Percentiles rank a stretch among this genome's conserved stretches.
Evolutionary conservation across 2,797 vertebrate genomes (phyloP).

Genomic region (Parotocinclus haroldoi): DNA sequence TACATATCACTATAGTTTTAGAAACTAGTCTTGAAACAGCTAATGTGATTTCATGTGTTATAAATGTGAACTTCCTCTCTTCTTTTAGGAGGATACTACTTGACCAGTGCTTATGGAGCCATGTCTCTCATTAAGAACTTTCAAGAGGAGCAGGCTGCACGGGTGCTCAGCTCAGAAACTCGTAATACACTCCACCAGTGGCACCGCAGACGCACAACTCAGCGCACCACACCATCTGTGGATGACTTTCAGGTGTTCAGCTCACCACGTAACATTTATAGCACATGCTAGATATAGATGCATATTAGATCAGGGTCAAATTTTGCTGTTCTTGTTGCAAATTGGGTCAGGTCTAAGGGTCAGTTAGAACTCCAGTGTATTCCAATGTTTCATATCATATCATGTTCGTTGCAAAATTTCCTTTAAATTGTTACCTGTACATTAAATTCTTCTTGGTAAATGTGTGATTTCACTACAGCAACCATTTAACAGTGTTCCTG

Average conservation of each 20-base stretch:
- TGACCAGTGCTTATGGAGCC: conserved; percentile 94
- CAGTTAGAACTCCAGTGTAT: no score
- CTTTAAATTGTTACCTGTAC: no score
- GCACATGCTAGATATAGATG: neutral
- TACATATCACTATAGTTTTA: no score
- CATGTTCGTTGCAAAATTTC: no score
- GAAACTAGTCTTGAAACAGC: no score
- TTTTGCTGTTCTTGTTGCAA: no score
- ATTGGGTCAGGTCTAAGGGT: no score
- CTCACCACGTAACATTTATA: conserved; percentile 50
- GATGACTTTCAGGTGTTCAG: conserved; percentile 92
- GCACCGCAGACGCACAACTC: conserved; percentile 89
- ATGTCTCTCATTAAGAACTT: conserved; percentile 96
- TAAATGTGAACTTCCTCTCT: neutral
- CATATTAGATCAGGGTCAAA: neutral
- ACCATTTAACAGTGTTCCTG: no score
- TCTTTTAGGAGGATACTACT: conserved; percentile 87
- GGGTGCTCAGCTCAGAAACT: conserved; percentile 86
- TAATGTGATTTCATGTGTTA: neutral
- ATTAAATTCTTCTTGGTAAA: no score
- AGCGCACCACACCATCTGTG: conserved; percentile 82
- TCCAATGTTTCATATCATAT: no score
- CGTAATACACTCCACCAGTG: conserved; percentile 91
- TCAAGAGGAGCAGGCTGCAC: conserved; percentile 93
- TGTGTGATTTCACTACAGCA: no score